phyloP scores from a whole-genome alignment of 1,140 invertebrate genomes.

The Semibalanus balanoides region DNA sequence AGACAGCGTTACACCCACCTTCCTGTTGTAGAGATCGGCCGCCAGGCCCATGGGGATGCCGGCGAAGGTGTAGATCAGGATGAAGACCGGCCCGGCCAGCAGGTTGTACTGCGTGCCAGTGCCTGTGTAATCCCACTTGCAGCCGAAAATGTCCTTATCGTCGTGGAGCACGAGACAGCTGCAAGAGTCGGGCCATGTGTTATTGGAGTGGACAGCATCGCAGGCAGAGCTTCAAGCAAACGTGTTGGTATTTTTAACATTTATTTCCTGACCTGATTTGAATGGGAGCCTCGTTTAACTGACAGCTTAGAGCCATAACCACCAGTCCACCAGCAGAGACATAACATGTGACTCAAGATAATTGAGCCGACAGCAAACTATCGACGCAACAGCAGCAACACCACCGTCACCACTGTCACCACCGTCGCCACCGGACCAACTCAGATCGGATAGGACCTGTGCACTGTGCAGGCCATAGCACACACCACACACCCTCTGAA shows the following conservation, averaged over 20 bases:
- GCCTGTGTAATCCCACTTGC: constrained; percentile 85
- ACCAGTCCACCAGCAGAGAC: too few relatives aligned
- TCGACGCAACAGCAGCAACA: too few relatives aligned
- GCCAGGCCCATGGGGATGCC: constrained; percentile 71
- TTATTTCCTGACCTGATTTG: neutral
- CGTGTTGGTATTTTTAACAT: neutral
- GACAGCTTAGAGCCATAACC: too few relatives aligned
- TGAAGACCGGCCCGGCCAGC: constrained; percentile 78
- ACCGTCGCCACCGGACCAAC: too few relatives aligned
- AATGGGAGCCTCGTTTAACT: too few relatives aligned
- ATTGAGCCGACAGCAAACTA: too few relatives aligned
- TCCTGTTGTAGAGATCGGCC: constrained; percentile 49
- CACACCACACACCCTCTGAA: too few relatives aligned
- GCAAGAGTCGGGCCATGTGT: too few relatives aligned
- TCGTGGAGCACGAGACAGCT: neutral
- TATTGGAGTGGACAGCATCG: neutral
- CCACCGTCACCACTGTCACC: neutral
- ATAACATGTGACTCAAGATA: neutral
- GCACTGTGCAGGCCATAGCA: too few relatives aligned
- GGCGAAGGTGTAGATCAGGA: constrained; percentile 72
- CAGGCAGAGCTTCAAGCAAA: neutral
- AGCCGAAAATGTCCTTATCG: constrained; percentile 26
- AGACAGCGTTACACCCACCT: too few relatives aligned
- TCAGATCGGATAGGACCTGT: neutral
- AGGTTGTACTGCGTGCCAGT: constrained; percentile 82